Base-by-base conservation (phyloP, 92 coral and sea anemone species). In the Ricordea florida region DNA sequence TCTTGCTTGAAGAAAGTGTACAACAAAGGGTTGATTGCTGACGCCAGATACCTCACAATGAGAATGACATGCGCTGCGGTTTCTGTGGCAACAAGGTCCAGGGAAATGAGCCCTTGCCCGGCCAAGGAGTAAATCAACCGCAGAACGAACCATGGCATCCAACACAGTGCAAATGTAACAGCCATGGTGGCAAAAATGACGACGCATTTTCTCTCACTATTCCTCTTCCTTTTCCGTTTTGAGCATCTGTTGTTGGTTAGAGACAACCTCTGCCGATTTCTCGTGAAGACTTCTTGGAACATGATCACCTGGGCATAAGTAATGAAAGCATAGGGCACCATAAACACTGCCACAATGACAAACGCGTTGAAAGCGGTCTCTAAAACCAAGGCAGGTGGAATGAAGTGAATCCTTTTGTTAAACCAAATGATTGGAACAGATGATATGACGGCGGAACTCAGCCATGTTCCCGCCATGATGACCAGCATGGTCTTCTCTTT, bases 1-100 rank as follows among this genome's bases (percentile, higher is more conserved):
- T 85, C 90, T 8, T 78, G 74, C 61, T 85, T 85, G 62, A 85
- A 79, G 50, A 85, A 85, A 7, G 90, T 79, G 74, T 85, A 85
- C 24, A 85, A 78, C 10, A 85, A 18, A 0, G 90, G 90, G 34
- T 85, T 85, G 55, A 85, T 72, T 18, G 57, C 66, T 7, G 86
- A 85, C 1, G 86, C 66, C 9, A 75, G 72, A 38, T 69, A 78
- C 26, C 79, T 50, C 24, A 60, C 46, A 10, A 85, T 72, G 16
- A 73, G 61, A 42, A 27, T 56, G 40, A 22, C 56, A 2, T 70
- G 69, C 36, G 78, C 44, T 23, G 68, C 56, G 6, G 18, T 52
- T 0, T 24, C 10, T 8, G 50, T 18, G 5, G 15, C 47, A 27
- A 23, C 26, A 2, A 33, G 4, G 48, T 65, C 30, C 5, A 31